Conservation (phyloP, 2,797 vertebrate species). For the Petrocephalus schoutedeni region DNA sequence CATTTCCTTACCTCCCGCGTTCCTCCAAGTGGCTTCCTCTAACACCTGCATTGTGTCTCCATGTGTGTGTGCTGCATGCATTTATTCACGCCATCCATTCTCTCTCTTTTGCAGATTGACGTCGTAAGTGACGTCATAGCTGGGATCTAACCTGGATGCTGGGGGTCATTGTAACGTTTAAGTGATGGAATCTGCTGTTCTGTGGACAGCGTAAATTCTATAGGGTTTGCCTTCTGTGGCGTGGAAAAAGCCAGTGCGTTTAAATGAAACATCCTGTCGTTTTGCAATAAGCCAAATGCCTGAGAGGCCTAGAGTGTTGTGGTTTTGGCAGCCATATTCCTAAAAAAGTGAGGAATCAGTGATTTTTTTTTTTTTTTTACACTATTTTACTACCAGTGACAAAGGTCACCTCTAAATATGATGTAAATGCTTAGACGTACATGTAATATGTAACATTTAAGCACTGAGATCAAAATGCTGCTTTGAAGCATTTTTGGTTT, state of each 20-base stretch:
- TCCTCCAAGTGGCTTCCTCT: not conserved
- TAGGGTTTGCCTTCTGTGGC: constrained; percentile 52
- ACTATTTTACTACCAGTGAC: not conserved
- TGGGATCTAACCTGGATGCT: constrained; percentile 84
- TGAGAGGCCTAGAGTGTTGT: constrained; percentile 48
- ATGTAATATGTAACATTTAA: constrained; percentile 13
- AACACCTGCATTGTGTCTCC: constrained; percentile 49
- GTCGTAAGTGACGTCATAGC: constrained; percentile 85
- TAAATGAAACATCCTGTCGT: constrained; percentile 37
- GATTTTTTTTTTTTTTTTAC: not conserved
- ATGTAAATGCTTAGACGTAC: not conserved
- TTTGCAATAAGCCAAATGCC: constrained; percentile 27
- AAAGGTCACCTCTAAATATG: not conserved
- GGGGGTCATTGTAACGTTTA: constrained; percentile 66
- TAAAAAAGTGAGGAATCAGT: constrained; percentile 15
- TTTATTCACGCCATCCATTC: constrained; percentile 81
- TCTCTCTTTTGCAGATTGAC: constrained; percentile 95
- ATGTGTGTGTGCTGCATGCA: constrained; percentile 63
- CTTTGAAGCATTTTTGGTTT: constrained; percentile 15
- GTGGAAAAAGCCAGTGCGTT: constrained; percentile 23
- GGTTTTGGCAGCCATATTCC: constrained; percentile 58
- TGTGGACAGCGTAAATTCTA: constrained; percentile 53
- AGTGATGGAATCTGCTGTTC: constrained; percentile 52
- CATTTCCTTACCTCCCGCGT: not conserved
- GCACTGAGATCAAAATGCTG: constrained; percentile 5